Percentiles rank a stretch among this genome's conserved stretches.
phyloP scores from a whole-genome alignment of 2,888 invertebrate species.

The Cynaeus angustus region DNA sequence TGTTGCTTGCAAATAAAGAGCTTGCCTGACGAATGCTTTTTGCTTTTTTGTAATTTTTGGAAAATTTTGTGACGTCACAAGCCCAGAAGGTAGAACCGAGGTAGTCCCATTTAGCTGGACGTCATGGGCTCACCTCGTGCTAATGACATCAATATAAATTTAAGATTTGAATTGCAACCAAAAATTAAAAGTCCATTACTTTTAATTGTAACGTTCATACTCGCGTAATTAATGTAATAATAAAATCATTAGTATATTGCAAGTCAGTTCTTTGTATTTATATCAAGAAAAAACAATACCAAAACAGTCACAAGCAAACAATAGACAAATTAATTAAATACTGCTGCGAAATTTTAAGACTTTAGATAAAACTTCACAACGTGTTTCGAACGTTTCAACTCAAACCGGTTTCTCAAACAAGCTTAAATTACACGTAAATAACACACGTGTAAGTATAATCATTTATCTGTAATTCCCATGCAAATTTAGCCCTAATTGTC shows the following conservation, averaged over 20 bases:
- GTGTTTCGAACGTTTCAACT: too few relatives aligned
- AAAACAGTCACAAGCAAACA: conserved; percentile 5
- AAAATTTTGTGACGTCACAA: not conserved
- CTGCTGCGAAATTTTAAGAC: too few relatives aligned
- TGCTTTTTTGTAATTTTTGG: conserved; percentile 7
- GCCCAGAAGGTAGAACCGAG: not conserved
- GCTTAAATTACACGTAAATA: too few relatives aligned
- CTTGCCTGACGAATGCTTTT: too few relatives aligned
- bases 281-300: conserved; percentile 1
- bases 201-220: not conserved
- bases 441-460: too few relatives aligned
- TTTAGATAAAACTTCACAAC: too few relatives aligned
- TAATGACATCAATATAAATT: not conserved
- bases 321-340: conserved; percentile 2
- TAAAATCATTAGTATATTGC: conserved; percentile 39
- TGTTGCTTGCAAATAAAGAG: too few relatives aligned
- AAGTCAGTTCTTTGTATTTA: conserved; percentile 32
- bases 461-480: not conserved
- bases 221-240: conserved; percentile 38
- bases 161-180: not conserved
- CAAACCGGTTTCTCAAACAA: too few relatives aligned
- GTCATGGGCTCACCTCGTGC: not conserved
- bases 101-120: not conserved
- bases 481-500: not conserved
- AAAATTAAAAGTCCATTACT: conserved; percentile 30